phyloP scores from a whole-genome alignment of 35 echinoderm and acorn worm genomes.

The Heliocidaris tuberculata region DNA sequence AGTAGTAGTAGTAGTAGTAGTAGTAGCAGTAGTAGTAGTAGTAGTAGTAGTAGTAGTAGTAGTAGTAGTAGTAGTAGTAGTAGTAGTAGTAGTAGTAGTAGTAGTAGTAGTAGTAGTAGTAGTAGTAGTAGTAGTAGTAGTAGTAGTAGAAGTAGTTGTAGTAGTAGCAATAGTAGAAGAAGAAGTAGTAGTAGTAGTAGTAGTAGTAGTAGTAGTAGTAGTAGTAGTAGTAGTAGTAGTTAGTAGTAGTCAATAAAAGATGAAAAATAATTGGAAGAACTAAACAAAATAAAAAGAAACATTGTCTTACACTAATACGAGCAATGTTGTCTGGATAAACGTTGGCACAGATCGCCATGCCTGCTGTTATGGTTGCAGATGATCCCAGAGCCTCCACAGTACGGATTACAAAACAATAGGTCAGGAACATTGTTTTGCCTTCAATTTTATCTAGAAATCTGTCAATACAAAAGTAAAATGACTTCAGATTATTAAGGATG shows the following conservation, averaged over 20 bases:
- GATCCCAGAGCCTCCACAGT: slow-evolving; percentile 60
- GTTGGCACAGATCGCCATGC: slow-evolving; percentile 68
- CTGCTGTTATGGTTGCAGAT: slow-evolving; percentile 56
- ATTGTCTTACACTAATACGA: slow-evolving; percentile 60
- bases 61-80: slow-evolving; percentile 5
- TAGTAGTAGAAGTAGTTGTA: background rate
- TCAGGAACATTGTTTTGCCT: slow-evolving; percentile 46
- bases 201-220: no score
- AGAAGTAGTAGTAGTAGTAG: no score
- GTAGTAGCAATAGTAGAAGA: background rate
- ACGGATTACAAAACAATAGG: slow-evolving; percentile 65
- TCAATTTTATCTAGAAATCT: slow-evolving; percentile 66
- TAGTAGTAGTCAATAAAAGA: no score
- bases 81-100: background rate
- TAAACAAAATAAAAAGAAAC: no score
- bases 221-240: no score
- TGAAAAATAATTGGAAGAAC: no score
- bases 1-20: no score
- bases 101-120: background rate
- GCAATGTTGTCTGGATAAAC: slow-evolving; percentile 73
- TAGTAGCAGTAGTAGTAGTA: no score
- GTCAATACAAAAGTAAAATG: background rate
- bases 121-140: slow-evolving; percentile 5
- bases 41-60: background rate
- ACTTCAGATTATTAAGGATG: background rate